These are phyloP conservation scores for Stenodera caucasica DNA, from an alignment of 2,888 invertebrate genomes.

Conservation along the genomic window DNA sequence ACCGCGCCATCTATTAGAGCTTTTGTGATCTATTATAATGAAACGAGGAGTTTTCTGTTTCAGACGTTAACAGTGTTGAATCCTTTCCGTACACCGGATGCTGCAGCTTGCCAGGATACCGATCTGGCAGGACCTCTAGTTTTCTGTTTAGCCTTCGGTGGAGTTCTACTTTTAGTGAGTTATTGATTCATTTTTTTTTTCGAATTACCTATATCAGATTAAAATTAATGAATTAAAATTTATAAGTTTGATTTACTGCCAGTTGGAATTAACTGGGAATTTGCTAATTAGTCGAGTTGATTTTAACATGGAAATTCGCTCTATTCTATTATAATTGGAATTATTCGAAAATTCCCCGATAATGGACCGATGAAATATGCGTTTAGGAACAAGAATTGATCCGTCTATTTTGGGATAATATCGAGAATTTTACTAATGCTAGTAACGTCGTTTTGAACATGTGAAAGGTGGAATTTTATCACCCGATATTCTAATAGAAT, in stretches of 20 bases:
- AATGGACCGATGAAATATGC: neutral
- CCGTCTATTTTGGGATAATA: neutral
- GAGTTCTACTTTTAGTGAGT: conserved; percentile 59
- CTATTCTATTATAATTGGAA: neutral
- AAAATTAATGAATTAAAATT: neutral
- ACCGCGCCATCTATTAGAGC: conserved; percentile 14
- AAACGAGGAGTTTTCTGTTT: conserved; percentile 28
- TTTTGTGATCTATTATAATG: neutral
- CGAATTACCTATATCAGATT: neutral
- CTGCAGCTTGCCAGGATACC: conserved; percentile 65
- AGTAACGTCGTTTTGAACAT: conserved; percentile 24
- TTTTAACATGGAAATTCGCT: neutral
- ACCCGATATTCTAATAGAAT: conserved; percentile 28
- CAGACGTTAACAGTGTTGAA: conserved; percentile 73
- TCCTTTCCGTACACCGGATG: conserved; percentile 64
- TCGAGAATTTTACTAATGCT: conserved; percentile 27
- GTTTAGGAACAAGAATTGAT: neutral
- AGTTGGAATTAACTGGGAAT: neutral
- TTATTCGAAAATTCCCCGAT: neutral
- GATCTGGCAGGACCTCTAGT: conserved; percentile 78
- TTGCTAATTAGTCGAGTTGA: neutral
- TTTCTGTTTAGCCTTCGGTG: conserved; percentile 74
- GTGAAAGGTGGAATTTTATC: conserved; percentile 23
- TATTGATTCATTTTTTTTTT: conserved; percentile 10
- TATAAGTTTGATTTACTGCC: neutral